A percentile compares a stretch with the other conserved stretches of the same genome.
Conservation (phyloP, 2,797 vertebrate species). For the Anguilla marmorata region DNA sequence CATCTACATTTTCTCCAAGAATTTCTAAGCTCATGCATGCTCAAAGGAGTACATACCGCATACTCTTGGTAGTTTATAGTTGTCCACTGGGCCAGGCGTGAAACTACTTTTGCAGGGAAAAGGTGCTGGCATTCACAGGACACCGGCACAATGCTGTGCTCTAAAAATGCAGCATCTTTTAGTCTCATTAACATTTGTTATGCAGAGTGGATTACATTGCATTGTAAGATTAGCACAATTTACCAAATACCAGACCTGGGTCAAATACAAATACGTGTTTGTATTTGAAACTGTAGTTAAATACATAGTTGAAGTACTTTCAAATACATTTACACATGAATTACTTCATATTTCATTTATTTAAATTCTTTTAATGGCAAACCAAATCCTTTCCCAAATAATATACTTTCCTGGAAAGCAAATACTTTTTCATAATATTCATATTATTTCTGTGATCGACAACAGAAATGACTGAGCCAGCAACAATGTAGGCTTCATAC, state of each 20-base stretch:
- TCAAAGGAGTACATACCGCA: conserved; percentile 63
- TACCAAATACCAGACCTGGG: not conserved
- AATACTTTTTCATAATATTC: no score
- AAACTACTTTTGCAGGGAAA: conserved; percentile 91
- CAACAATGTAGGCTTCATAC: no score
- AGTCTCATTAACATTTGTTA: not conserved
- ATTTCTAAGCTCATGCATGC: not conserved
- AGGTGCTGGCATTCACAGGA: conserved; percentile 89
- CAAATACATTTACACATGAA: no score
- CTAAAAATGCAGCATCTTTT: conserved; percentile 61
- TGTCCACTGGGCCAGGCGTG: conserved; percentile 85
- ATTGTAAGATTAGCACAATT: not conserved
- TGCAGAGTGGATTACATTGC: not conserved
- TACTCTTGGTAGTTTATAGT: conserved; percentile 84
- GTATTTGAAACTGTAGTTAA: no score
- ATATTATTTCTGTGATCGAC: no score
- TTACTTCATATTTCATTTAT: no score
- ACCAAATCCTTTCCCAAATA: no score
- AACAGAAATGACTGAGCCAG: no score
- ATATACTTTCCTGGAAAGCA: no score
- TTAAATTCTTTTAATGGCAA: no score
- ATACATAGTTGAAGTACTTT: no score
- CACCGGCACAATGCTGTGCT: conserved; percentile 89
- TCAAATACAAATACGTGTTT: no score
- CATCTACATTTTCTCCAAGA: not conserved